Evolutionary conservation across 2,797 vertebrate species (phyloP).

Genomic region (Naso thynnoides): DNA sequence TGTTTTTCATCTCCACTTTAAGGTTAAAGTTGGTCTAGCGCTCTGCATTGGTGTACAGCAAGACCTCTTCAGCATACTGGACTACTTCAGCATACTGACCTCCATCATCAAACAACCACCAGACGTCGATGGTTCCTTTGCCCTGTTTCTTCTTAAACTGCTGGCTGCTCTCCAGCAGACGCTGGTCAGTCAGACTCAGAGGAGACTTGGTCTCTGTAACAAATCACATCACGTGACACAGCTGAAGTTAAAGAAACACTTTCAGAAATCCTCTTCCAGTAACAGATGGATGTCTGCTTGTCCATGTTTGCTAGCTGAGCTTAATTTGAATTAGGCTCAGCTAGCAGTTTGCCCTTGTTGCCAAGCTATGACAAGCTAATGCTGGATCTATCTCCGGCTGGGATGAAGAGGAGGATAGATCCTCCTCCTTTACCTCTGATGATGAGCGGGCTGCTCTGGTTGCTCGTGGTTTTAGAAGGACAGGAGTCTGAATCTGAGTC

Average conservation of each 20-base stretch:
- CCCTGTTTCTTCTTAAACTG: slow-evolving; percentile 97
- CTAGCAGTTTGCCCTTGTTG: too few species aligned
- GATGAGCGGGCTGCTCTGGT: slow-evolving; percentile 85
- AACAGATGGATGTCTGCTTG: too few species aligned
- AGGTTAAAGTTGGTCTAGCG: not conserved
- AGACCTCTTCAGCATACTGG: not conserved
- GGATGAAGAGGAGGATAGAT: too few species aligned
- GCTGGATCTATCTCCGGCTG: too few species aligned
- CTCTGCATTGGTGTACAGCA: too few species aligned
- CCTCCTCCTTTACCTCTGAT: slow-evolving; percentile 84
- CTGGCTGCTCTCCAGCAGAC: slow-evolving; percentile 91
- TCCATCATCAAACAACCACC: slow-evolving; percentile 99
- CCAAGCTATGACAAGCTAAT: too few species aligned
- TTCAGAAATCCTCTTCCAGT: not conserved
- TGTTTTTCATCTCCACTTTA: too few species aligned
- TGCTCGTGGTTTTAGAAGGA: slow-evolving; percentile 83
- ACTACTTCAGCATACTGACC: too few species aligned
- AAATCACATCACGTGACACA: not conserved
- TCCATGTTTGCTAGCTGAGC: too few species aligned
- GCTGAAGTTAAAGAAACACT: not conserved
- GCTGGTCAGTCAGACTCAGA: slow-evolving; percentile 91
- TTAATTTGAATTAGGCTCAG: too few species aligned
- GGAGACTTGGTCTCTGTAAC: slow-evolving; percentile 87
- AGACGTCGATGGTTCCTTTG: slow-evolving; percentile 97
- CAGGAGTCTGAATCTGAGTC: slow-evolving; percentile 89